Conservation (phyloP, 1,140 invertebrate genomes). For the Sitobion miscanthi region DNA sequence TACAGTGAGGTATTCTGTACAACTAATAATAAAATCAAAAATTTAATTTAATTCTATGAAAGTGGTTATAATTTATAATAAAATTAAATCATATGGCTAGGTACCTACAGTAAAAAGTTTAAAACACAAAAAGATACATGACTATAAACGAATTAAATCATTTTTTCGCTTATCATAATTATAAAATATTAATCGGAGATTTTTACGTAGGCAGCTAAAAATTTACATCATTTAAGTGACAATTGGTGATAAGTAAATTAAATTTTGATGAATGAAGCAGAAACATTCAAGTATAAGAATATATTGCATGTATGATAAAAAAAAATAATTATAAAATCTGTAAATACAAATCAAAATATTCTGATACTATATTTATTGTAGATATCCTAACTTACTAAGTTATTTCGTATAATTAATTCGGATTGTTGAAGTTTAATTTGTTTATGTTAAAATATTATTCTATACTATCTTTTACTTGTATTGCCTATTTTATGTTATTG, state of each 20-base stretch:
- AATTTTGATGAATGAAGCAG: neutral
- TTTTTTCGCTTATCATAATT: neutral
- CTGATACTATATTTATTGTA: neutral
- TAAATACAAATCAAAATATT: too few relatives aligned
- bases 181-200: neutral
- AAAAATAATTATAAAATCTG: neutral
- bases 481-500: neutral
- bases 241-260: neutral
- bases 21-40: neutral
- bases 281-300: neutral
- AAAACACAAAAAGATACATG: neutral
- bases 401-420: neutral
- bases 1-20: neutral
- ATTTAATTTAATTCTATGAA: neutral
- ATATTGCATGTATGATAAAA: neutral
- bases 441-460: neutral
- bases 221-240: neutral
- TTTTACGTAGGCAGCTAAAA: too few relatives aligned
- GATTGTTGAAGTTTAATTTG: neutral
- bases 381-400: neutral
- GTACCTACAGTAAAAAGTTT: neutral
- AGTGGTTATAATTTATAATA: neutral
- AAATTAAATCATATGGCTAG: neutral
- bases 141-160: neutral
- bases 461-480: neutral